phyloP scores from a whole-genome alignment of 2,888 invertebrate genomes.

The Stegophylla sp. region DNA sequence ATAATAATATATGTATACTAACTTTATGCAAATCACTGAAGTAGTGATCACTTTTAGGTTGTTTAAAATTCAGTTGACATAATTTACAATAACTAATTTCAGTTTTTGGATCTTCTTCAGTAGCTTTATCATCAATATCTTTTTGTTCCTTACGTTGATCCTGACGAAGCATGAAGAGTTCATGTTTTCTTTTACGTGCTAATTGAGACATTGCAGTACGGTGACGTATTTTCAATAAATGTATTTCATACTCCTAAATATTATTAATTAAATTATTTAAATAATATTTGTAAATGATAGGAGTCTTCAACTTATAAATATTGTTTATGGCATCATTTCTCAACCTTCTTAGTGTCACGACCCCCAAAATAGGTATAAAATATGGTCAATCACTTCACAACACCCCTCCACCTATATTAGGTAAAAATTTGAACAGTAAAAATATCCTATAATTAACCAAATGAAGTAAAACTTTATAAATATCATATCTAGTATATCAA shows the following conservation, averaged over 20 bases:
- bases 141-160: conserved; percentile 82
- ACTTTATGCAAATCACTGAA: conserved; percentile 75
- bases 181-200: conserved; percentile 49
- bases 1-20: conserved; percentile 11
- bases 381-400: too few species aligned
- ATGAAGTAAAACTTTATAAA: too few species aligned
- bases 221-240: conserved; percentile 59
- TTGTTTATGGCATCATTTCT: too few species aligned
- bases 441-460: too few species aligned
- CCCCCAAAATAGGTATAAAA: too few species aligned
- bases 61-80: conserved; percentile 79
- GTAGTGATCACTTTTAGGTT: conserved; percentile 79
- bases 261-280: conserved; percentile 1
- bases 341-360: too few species aligned
- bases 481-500: too few species aligned
- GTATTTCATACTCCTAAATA: conserved; percentile 53
- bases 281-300: too few species aligned
- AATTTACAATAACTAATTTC: conserved; percentile 76
- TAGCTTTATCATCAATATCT: conserved; percentile 72
- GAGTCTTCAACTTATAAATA: too few species aligned
- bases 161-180: conserved; percentile 70
- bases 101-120: conserved; percentile 70
- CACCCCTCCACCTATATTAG: too few species aligned
- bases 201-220: conserved; percentile 57
- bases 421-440: too few species aligned